A percentile compares a stretch with the other conserved stretches of the same genome.
Conservation (phyloP, 2,888 invertebrate species). For the Cataglyphis livida region DNA sequence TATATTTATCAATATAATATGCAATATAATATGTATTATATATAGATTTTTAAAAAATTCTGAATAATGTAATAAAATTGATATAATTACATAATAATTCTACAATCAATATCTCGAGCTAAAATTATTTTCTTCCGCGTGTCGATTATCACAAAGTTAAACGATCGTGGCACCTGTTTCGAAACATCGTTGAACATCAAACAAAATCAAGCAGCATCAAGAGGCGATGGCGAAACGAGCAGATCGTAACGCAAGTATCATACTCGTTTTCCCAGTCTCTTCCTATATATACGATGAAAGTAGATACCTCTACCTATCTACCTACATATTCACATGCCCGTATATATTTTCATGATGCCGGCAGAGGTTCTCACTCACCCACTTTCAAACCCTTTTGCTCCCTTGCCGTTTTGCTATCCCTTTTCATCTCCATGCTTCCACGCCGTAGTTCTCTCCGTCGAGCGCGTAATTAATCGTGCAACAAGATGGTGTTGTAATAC, state of each 20-base stretch:
- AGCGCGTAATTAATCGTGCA: conserved; percentile 67
- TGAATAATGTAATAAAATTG: background rate
- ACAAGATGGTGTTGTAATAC: conserved; percentile 64
- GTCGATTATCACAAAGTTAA: background rate
- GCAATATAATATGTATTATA: background rate
- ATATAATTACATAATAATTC: background rate
- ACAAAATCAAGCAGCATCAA: conserved; percentile 18
- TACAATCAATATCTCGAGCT: background rate
- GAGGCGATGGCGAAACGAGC: conserved; percentile 26
- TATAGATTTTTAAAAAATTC: background rate
- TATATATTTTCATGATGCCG: conserved; percentile 8
- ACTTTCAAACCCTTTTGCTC: conserved; percentile 46
- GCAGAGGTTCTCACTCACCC: conserved; percentile 51
- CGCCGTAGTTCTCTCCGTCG: conserved; percentile 36
- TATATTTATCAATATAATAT: background rate
- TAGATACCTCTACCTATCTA: conserved; percentile 14
- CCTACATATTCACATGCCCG: conserved; percentile 40
- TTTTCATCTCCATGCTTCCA: conserved; percentile 20
- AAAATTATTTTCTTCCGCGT: background rate
- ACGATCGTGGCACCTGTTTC: background rate
- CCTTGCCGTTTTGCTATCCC: conserved; percentile 8
- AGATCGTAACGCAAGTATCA: conserved; percentile 44
- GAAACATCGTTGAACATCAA: conserved; percentile 3
- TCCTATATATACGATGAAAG: conserved; percentile 28
- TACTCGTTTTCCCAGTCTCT: conserved; percentile 41